Base-by-base conservation (phyloP, 2,797 vertebrate genomes). In the Euthynnus affinis region DNA sequence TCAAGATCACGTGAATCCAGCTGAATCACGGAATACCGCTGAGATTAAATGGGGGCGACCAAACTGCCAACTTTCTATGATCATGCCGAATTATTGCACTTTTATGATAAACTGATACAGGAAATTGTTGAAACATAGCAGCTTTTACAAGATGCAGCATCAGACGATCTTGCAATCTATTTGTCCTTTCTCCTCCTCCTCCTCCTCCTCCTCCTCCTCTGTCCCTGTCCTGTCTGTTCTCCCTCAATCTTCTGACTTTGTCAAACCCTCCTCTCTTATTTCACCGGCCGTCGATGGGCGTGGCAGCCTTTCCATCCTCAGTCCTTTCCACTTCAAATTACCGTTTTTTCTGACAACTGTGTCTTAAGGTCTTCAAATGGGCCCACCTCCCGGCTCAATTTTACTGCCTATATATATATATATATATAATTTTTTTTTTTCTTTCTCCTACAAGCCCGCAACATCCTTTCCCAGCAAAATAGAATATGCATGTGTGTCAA, bases 331-430 rank as follows among this genome's bases (percentile, higher is more conserved):
- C 59, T 78, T 87, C 27, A 67, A 76, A 89, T 72, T 68, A 62
- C 58, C 23, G 15, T 82, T 86, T 88, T 88, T 80, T 78, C 68
- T 84, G 68, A 78, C 82, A 82, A 65, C 78, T 67, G 69, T 63
- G 58, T 86, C 78, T 85, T 75, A 73, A 74, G 72, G 59, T 89
- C 67, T 82, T 74, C 34, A 71, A 82, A 83, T 34, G 53, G 67
- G 10, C 51, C 72, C 65, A 67, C 83, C 69, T 71, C 56, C 67
- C n/a, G 9, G 46, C 59, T 83, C 34, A 3, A 44, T 87, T 76
- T 69, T 49, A 79, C 62, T 61, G 67, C 25, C 56, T 22, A 46
- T 80, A 46, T 56, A 72, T 72, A n/a, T n/a, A n/a, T n/a, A n/a
- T n/a, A n/a, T n/a, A n/a, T n/a, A n/a, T n/a, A n/a, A n/a, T 71